Evolutionary conservation across 2,888 invertebrate species (phyloP).

Genomic region (Notodromas monacha): DNA sequence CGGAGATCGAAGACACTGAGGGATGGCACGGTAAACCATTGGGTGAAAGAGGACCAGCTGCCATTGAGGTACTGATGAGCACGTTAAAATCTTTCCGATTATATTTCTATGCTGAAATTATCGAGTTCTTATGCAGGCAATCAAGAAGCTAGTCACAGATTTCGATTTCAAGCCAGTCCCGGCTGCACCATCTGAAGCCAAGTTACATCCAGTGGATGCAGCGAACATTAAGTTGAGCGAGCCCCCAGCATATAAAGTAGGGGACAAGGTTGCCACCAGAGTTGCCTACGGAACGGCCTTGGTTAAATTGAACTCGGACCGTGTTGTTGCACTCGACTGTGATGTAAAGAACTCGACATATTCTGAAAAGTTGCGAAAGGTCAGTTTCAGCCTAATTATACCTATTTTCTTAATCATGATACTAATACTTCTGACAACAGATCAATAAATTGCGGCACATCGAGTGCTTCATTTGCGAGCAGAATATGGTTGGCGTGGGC

Average conservation of each 20-base stretch:
- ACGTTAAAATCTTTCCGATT: too few relatives aligned
- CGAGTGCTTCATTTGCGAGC: slow-evolving; percentile 97
- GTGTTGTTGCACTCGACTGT: slow-evolving; percentile 78
- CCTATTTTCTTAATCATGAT: too few relatives aligned
- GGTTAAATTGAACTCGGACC: slow-evolving; percentile 37
- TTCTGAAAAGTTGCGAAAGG: slow-evolving; percentile 58
- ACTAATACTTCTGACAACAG: too few relatives aligned
- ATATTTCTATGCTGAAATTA: too few relatives aligned
- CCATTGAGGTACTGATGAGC: slow-evolving; percentile 17
- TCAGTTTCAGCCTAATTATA: slow-evolving; percentile 11
- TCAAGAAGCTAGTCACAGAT: too few relatives aligned
- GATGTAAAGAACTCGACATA: slow-evolving; percentile 98
- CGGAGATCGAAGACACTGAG: slow-evolving; percentile 59
- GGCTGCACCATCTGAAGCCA: slow-evolving; percentile 26
- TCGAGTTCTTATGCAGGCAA: too few relatives aligned
- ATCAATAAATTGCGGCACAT: too few relatives aligned
- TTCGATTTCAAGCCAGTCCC: too few relatives aligned
- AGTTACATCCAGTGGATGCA: slow-evolving; percentile 38
- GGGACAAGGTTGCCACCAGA: slow-evolving; percentile 54
- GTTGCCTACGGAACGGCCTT: slow-evolving; percentile 77
- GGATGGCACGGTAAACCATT: slow-evolving; percentile 97
- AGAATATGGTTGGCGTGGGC: slow-evolving; percentile 81
- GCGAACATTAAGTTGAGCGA: slow-evolving; percentile 33
- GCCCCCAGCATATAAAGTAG: slow-evolving; percentile 45
- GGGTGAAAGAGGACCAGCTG: slow-evolving; percentile 38